Conservation (phyloP, 30 jellyfish, hydroid and myxozoan species). For the Haliclystus octoradiatus region DNA sequence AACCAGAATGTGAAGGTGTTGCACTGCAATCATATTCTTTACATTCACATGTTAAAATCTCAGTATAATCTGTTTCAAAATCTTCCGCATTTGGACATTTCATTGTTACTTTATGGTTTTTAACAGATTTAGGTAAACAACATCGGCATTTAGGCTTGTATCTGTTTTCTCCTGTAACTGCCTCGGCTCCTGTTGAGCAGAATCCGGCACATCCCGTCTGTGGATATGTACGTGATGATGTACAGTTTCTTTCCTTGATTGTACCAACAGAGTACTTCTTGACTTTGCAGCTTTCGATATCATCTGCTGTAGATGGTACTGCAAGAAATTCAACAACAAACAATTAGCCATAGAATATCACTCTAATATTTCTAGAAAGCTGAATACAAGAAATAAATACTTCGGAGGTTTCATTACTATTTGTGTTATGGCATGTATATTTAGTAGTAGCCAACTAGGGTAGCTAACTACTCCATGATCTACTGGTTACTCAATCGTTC, state of each 20-base stretch:
- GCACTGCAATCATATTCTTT: slow-evolving; percentile 4
- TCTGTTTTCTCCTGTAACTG: slow-evolving; percentile 38
- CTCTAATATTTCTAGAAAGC: too few relatives aligned
- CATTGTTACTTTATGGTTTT: slow-evolving; percentile 29
- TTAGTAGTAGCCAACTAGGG: too few relatives aligned
- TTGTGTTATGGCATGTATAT: too few relatives aligned
- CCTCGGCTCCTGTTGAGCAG: slow-evolving; percentile 46
- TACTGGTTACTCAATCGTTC: too few relatives aligned
- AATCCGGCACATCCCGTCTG: slow-evolving; percentile 78
- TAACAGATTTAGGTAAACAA: slow-evolving; percentile 51
- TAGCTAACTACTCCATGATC: too few relatives aligned
- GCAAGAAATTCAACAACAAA: background rate
- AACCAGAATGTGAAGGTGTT: background rate
- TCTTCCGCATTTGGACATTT: slow-evolving; percentile 48
- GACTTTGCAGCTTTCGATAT: slow-evolving; percentile 45
- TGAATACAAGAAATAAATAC: too few relatives aligned
- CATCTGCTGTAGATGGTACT: slow-evolving; percentile 37
- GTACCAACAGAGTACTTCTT: slow-evolving; percentile 25
- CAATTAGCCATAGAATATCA: too few relatives aligned
- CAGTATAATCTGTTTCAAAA: slow-evolving; percentile 3
- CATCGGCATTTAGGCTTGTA: slow-evolving; percentile 59
- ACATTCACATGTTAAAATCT: slow-evolving; percentile 12
- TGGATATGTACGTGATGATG: slow-evolving; percentile 35
- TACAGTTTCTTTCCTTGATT: slow-evolving; percentile 46
- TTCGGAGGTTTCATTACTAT: too few relatives aligned